phyloP scores from a whole-genome alignment of 2,888 invertebrate species.

The Pyrrhosoma nymphula region DNA sequence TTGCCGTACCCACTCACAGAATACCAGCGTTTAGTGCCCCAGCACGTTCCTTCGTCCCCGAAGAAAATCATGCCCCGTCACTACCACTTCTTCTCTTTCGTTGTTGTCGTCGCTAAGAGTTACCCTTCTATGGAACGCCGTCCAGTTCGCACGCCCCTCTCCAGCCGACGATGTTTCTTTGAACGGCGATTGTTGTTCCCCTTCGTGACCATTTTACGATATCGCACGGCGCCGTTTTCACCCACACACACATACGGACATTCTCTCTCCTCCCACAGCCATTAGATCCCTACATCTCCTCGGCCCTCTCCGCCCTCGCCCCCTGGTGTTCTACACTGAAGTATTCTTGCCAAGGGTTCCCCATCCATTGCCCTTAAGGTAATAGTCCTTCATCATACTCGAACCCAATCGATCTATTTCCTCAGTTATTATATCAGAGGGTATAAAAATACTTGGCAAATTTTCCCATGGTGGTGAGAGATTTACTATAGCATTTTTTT shows the following conservation, averaged over 20 bases:
- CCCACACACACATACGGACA: not conserved
- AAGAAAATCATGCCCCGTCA: not conserved
- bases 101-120: not conserved
- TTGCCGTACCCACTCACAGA: not conserved
- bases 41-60: not conserved
- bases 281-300: not conserved
- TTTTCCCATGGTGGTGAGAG: too few relatives aligned
- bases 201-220: slow-evolving; percentile 52
- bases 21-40: not conserved
- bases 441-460: too few relatives aligned
- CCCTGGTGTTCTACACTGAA: not conserved
- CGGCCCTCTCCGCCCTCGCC: not conserved
- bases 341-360: not conserved
- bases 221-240: not conserved
- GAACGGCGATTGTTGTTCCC: not conserved
- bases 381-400: not conserved
- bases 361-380: not conserved
- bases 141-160: not conserved
- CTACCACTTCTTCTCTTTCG: not conserved
- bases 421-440: not conserved
- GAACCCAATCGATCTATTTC: not conserved
- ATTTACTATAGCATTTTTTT: too few relatives aligned
- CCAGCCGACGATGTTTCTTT: not conserved
- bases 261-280: not conserved
- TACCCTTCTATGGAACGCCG: not conserved